These are phyloP conservation scores for Mesocricetus auratus DNA, from an alignment of 2,113 vertebrate species.

Conservation along the genomic window DNA sequence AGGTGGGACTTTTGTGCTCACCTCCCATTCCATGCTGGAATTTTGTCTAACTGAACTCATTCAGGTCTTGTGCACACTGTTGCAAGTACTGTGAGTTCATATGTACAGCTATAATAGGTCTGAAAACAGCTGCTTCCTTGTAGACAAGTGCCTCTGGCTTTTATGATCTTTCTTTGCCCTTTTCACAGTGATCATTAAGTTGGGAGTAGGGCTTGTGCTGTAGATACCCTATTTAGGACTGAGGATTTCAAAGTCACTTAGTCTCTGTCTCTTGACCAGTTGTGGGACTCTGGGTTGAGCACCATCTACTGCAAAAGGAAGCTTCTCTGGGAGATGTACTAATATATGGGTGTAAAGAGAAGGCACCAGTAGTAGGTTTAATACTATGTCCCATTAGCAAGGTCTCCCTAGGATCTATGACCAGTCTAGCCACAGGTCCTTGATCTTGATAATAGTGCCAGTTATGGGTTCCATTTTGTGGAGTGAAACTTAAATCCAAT, in stretches of 20 bases:
- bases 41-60: neutral
- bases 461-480: neutral
- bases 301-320: neutral
- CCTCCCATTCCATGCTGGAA: neutral
- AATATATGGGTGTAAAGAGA: neutral
- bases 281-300: neutral
- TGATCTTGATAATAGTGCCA: neutral
- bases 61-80: neutral
- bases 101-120: neutral
- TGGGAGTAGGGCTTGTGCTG: neutral
- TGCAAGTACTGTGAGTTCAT: neutral
- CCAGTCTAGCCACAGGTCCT: neutral
- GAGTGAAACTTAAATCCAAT: neutral
- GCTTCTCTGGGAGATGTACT: neutral
- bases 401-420: neutral
- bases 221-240: neutral
- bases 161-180: neutral
- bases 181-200: neutral
- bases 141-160: neutral
- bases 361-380: neutral
- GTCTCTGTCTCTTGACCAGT: neutral
- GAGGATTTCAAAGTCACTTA: neutral
- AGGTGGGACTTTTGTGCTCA: neutral
- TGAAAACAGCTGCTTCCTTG: neutral
- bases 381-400: neutral